Conservation (phyloP, 1,140 invertebrate species). For the Sarcophaga bullata region DNA sequence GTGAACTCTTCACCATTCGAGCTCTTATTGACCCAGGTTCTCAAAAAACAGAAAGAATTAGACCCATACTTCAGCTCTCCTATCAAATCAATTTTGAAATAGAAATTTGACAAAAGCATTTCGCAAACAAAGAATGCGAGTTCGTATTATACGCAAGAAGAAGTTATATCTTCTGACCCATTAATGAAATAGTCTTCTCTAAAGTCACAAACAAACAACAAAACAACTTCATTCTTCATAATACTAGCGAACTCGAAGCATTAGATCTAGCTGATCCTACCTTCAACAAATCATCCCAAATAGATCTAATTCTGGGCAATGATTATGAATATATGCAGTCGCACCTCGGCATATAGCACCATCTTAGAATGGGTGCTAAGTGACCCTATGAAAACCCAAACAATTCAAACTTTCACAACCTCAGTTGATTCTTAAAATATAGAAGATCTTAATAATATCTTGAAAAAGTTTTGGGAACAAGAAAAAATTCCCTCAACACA, state of each 20-base stretch:
- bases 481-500: background rate
- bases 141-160: background rate
- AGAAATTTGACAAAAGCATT: background rate
- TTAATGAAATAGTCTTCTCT: background rate
- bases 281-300: no score
- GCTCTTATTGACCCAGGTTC: conserved; percentile 5
- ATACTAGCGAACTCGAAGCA: background rate
- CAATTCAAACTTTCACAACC: no score
- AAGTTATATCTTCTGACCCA: background rate
- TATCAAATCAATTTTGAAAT: background rate
- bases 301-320: background rate
- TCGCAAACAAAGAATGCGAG: no score
- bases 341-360: background rate
- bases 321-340: background rate
- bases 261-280: background rate
- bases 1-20: no score
- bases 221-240: background rate
- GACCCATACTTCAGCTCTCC: background rate
- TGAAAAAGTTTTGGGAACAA: background rate
- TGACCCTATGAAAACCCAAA: background rate
- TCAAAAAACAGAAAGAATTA: conserved; percentile 1
- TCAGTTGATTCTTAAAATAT: background rate
- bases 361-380: background rate
- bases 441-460: background rate
- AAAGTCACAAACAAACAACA: background rate